Percentiles rank a stretch among this genome's conserved stretches.
These are phyloP conservation scores for Cephus rjabovi DNA, from an alignment of 2,888 invertebrate species.

Conservation along the genomic window DNA sequence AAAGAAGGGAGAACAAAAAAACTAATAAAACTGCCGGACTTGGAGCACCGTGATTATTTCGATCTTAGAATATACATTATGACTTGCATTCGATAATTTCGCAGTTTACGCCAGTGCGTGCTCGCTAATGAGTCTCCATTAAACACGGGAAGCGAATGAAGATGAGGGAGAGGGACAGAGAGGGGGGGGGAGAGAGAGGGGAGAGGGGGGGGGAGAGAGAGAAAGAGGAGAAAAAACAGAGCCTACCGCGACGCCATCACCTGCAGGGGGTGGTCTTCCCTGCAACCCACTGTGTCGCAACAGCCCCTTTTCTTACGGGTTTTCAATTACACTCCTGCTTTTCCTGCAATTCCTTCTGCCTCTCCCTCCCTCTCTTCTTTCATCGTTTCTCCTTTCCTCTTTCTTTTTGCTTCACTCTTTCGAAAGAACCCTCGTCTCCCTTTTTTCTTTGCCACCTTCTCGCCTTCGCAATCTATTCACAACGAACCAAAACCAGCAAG, in stretches of 20 bases:
- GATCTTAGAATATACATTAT: background rate
- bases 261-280: background rate
- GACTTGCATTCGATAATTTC: background rate
- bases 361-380: constrained; percentile 30
- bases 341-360: constrained; percentile 2
- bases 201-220: too few relatives aligned
- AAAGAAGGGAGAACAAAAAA: background rate
- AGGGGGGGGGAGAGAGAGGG: too few relatives aligned
- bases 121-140: constrained; percentile 31
- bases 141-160: constrained; percentile 13
- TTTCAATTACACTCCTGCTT: constrained; percentile 6
- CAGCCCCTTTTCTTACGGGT: constrained; percentile 14
- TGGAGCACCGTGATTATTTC: background rate
- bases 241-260: constrained; percentile 6
- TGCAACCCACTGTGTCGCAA: constrained; percentile 4
- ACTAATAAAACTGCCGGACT: background rate
- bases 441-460: too few relatives aligned
- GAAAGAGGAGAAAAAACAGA: too few relatives aligned
- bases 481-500: too few relatives aligned
- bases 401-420: constrained; percentile 15
- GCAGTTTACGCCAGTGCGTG: constrained; percentile 16
- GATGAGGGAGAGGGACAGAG: background rate
- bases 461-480: too few relatives aligned
- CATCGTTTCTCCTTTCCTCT: constrained; percentile 10
- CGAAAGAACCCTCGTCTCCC: constrained; percentile 13